phyloP scores from a whole-genome alignment of 2,888 invertebrate species.

The Poecilus cupreus region DNA sequence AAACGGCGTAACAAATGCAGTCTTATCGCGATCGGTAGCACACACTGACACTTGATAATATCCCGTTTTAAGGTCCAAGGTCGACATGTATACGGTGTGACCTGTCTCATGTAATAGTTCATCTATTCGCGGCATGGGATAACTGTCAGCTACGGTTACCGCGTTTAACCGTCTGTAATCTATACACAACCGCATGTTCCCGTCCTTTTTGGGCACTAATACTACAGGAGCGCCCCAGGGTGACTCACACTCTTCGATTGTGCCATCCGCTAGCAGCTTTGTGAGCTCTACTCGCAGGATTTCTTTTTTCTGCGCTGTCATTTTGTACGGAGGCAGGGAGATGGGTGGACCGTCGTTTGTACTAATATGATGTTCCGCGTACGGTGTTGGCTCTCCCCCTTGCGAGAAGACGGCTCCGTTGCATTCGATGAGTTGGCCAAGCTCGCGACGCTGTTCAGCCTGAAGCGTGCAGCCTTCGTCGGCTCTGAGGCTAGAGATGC shows the following conservation, averaged over 20 bases:
- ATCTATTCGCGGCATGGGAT: conserved; percentile 15
- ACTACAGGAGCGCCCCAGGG: conserved; percentile 67
- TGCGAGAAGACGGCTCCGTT: background rate
- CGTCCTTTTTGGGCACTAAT: conserved; percentile 66
- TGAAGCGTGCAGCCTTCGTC: background rate
- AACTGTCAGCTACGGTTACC: background rate
- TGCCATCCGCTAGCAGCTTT: conserved; percentile 64
- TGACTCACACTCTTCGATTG: conserved; percentile 67
- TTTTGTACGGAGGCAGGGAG: conserved; percentile 65
- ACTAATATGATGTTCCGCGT: conserved; percentile 63
- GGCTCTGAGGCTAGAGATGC: background rate
- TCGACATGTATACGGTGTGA: conserved; percentile 36
- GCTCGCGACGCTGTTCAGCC: background rate
- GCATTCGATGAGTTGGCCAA: background rate
- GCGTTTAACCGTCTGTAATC: conserved; percentile 64
- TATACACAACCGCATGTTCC: conserved; percentile 64
- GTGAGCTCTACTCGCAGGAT: conserved; percentile 62
- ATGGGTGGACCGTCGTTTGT: conserved; percentile 65
- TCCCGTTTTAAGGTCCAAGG: conserved; percentile 12
- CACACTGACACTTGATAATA: conserved; percentile 22
- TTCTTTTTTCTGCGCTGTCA: conserved; percentile 62
- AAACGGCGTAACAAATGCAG: conserved; percentile 40
- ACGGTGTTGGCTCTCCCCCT: conserved; percentile 42
- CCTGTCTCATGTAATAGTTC: conserved; percentile 6
- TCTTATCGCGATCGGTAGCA: conserved; percentile 11